phyloP scores from a whole-genome alignment of 2,797 vertebrate genomes.

The Echiichthys vipera region DNA sequence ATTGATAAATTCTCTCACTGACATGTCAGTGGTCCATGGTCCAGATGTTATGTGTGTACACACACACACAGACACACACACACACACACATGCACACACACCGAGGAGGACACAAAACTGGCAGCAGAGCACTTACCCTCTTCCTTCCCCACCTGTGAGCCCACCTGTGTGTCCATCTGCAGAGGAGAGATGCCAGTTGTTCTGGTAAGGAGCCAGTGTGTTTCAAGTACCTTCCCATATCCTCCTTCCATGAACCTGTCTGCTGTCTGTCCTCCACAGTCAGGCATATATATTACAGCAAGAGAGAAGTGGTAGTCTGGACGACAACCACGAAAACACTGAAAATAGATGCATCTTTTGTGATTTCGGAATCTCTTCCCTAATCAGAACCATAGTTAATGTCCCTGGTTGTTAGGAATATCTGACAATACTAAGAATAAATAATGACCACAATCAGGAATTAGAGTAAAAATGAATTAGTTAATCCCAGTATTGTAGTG shows the following conservation, averaged over 20 bases:
- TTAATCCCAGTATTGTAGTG: background rate
- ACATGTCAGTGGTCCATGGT: conserved; percentile 62
- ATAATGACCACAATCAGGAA: background rate
- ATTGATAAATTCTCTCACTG: conserved; percentile 48
- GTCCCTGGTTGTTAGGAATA: background rate
- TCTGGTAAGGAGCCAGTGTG: conserved; percentile 82
- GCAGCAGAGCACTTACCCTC: conserved; percentile 76
- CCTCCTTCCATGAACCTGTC: conserved; percentile 54
- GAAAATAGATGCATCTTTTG: background rate
- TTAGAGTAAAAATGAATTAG: background rate
- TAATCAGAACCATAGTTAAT: background rate
- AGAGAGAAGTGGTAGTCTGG: background rate
- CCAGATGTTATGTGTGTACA: conserved; percentile 79
- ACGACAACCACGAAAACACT: conserved; percentile 11
- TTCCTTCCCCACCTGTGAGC: conserved; percentile 78
- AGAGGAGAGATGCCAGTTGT: conserved; percentile 82
- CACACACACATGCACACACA: conserved; percentile 57
- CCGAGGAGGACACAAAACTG: conserved; percentile 82
- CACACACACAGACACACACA: conserved; percentile 22
- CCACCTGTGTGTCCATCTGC: conserved; percentile 89
- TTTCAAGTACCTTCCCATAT: conserved; percentile 76
- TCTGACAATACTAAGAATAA: background rate
- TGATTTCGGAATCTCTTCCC: background rate
- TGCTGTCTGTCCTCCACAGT: conserved; percentile 46
- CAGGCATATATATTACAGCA: conserved; percentile 27